These are phyloP conservation scores for Colius striatus DNA, from an alignment of 2,113 vertebrate species.

Conservation along the genomic window DNA sequence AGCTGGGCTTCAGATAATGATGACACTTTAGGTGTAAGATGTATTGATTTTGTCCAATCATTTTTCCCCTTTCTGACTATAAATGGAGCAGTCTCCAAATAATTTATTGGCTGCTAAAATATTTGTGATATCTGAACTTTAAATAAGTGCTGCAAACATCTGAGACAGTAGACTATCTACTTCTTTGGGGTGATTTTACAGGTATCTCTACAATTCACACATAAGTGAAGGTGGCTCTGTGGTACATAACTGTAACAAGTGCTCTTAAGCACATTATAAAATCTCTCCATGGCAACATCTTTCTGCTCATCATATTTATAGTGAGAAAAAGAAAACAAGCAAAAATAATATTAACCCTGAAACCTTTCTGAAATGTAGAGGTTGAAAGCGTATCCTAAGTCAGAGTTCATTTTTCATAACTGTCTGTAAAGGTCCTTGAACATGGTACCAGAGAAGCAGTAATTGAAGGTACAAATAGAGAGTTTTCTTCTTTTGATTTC, in stretches of 20 bases:
- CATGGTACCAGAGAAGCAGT: neutral
- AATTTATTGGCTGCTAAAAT: neutral
- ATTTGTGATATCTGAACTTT: neutral
- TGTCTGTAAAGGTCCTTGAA: neutral
- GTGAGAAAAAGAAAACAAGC: constrained; percentile 64
- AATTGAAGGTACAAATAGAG: neutral
- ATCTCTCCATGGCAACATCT: constrained; percentile 72
- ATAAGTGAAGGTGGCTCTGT: constrained; percentile 8
- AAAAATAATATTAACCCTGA: constrained; percentile 52
- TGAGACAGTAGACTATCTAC: neutral
- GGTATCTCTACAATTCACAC: neutral
- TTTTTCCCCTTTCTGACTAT: neutral
- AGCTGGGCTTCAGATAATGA: neutral
- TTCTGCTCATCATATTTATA: constrained; percentile 62
- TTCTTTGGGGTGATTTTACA: neutral
- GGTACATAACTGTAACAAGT: constrained; percentile 19
- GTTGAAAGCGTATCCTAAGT: neutral
- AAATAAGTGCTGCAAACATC: neutral
- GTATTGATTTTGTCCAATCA: neutral
- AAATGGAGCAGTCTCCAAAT: neutral
- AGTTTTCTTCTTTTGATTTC: neutral
- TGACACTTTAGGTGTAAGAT: neutral
- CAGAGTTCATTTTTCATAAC: neutral
- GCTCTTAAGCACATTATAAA: constrained; percentile 56
- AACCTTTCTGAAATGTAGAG: constrained; percentile 20